Conservation (phyloP, 1,140 invertebrate species). For the Antheraea pernyi region DNA sequence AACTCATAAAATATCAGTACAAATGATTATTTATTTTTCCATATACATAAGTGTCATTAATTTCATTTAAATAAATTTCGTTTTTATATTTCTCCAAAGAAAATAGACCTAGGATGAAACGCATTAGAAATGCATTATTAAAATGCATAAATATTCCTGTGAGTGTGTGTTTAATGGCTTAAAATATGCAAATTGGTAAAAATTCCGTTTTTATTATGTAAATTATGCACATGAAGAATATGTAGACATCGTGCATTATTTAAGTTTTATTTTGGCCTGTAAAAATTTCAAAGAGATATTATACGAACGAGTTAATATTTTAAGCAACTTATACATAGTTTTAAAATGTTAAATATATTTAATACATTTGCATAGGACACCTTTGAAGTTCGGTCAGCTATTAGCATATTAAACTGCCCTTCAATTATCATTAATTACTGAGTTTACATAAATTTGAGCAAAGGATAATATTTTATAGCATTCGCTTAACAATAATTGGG, state of each 20-base stretch:
- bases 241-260: too few relatives aligned
- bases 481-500: too few relatives aligned
- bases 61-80: too few relatives aligned
- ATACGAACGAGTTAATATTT: slow-evolving; percentile 1
- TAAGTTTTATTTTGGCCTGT: slow-evolving; percentile 6
- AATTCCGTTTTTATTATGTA: slow-evolving; percentile 11
- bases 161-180: too few relatives aligned
- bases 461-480: not conserved
- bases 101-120: too few relatives aligned
- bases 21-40: too few relatives aligned
- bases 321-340: not conserved
- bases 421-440: slow-evolving; percentile 6
- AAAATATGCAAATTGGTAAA: slow-evolving; percentile 5
- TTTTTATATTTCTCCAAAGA: too few relatives aligned
- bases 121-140: too few relatives aligned
- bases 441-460: not conserved
- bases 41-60: too few relatives aligned
- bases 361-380: slow-evolving; percentile 7
- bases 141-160: too few relatives aligned
- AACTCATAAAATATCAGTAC: too few relatives aligned
- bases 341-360: slow-evolving; percentile 9
- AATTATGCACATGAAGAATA: slow-evolving; percentile 6
- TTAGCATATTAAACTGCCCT: slow-evolving; percentile 13
- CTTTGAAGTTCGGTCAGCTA: not conserved
- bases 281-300: slow-evolving; percentile 4